These are phyloP conservation scores for Myioborus melanocephalus DNA, from an alignment of 2,797 vertebrate genomes.

Conservation along the genomic window DNA sequence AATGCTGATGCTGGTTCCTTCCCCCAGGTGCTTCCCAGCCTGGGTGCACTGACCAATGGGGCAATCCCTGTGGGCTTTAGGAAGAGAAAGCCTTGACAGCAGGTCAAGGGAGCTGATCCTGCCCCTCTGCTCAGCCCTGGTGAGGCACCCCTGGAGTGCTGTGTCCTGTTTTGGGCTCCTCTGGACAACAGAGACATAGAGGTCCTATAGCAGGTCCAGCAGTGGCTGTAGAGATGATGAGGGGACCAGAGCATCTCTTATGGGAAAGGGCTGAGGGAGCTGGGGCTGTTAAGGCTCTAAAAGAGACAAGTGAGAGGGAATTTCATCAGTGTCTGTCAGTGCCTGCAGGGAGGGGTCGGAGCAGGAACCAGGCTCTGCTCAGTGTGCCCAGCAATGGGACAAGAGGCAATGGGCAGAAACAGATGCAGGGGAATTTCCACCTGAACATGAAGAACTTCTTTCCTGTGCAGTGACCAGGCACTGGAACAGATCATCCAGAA, in stretches of 20 bases:
- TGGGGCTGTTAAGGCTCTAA: background rate
- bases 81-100: background rate
- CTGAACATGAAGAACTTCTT: background rate
- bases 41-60: background rate
- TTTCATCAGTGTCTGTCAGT: background rate
- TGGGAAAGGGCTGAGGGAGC: background rate
- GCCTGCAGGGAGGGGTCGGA: background rate
- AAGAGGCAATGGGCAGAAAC: background rate
- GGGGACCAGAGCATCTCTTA: background rate
- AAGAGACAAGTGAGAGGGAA: background rate
- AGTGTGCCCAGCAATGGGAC: background rate
- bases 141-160: background rate
- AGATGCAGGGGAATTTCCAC: background rate
- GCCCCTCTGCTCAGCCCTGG: background rate
- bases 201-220: background rate
- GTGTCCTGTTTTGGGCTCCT: background rate
- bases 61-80: background rate
- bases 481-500: background rate
- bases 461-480: background rate
- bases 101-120: background rate
- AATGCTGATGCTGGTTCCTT: no score
- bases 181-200: background rate
- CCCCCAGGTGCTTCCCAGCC: no score
- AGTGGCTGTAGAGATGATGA: background rate
- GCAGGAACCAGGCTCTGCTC: background rate